Evolutionary conservation across 2,797 vertebrate species (phyloP), one percentile per base, ranked within the genome.

Genomic region (Pseudopleuronectes americanus): DNA sequence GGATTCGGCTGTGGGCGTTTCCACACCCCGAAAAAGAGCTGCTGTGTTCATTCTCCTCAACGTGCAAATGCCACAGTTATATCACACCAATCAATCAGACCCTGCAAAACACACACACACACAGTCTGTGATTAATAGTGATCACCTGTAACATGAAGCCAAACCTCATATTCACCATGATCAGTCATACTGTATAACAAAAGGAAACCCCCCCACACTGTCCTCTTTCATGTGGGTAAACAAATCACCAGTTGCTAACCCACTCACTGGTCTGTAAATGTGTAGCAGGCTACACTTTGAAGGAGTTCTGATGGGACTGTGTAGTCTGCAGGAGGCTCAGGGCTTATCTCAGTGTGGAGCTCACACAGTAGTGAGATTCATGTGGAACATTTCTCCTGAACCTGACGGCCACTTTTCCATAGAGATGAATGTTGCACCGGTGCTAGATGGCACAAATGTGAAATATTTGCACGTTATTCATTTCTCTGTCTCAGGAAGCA

Each of bases 1-100:
- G 47, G 73, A 66, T 84, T 84, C 57, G 78, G 80, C 1, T 73
- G 80, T 87, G 84, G 89, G 90, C 86, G 86, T 87, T 76, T 53
- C 84, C 36, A 26, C 49, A 8, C 4, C 22, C 13, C n/a, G 3
- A 23, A 41, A 68, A 68, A 68, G 77, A 57, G 54, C 71, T 77
- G 51, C 6, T 65, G 67, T 38, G 26, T 83, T 51, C 71, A 52
- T 51, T 57, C 55, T 81, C 72, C 28, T 6, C 36, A 70, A 38
- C 36, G 69, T 23, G 63, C 36, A n/a, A 61, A 74, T 73, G 69
- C 22, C 8, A 38, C 26, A 21, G 74, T 89, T 88, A 84, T 54
- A 75, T 91, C 86, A 90, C 74, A 67, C n/a, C 14, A 52, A 84
- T 81, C 71, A 81, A 83, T 77, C 69, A 36, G 24, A 19, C 19